A percentile compares a stretch with the other conserved stretches of the same genome.
Conservation (phyloP, 2,888 invertebrate genomes). For the Electrophaes corylata region DNA sequence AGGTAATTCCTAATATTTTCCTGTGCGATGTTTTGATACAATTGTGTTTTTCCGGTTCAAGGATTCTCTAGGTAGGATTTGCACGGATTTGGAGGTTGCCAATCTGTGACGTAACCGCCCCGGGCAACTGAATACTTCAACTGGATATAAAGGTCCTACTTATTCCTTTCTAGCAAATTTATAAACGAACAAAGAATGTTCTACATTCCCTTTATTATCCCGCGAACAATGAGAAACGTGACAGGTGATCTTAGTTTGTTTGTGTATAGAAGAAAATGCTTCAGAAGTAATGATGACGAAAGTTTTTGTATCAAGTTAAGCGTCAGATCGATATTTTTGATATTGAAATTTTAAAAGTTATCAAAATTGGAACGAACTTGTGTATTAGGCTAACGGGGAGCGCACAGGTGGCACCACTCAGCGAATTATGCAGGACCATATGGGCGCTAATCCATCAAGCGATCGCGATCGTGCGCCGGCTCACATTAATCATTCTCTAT, state of each 20-base stretch:
- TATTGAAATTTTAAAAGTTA: slow-evolving; percentile 30
- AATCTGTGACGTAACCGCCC: slow-evolving; percentile 69
- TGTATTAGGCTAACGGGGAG: slow-evolving; percentile 51
- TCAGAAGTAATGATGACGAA: slow-evolving; percentile 22
- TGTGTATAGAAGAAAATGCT: slow-evolving; percentile 22
- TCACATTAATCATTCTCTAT: slow-evolving; percentile 81
- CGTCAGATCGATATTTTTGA: slow-evolving; percentile 24
- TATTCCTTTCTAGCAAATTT: slow-evolving; percentile 72
- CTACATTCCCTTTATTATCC: slow-evolving; percentile 46
- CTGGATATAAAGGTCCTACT: slow-evolving; percentile 67
- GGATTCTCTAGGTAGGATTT: slow-evolving; percentile 67
- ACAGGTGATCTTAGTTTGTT: slow-evolving; percentile 34
- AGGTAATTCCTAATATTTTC: slow-evolving; percentile 46
- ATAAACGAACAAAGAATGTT: slow-evolving; percentile 54
- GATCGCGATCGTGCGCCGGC: slow-evolving; percentile 70
- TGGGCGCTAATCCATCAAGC: slow-evolving; percentile 82
- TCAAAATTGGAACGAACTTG: slow-evolving; percentile 24
- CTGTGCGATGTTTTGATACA: slow-evolving; percentile 60
- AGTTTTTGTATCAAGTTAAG: slow-evolving; percentile 16
- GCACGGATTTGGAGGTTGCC: slow-evolving; percentile 73
- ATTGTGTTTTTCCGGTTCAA: slow-evolving; percentile 62
- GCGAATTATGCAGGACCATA: slow-evolving; percentile 80
- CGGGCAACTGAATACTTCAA: slow-evolving; percentile 61
- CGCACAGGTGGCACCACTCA: slow-evolving; percentile 75
- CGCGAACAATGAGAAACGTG: slow-evolving; percentile 44